Evolutionary conservation across 2,797 vertebrate genomes (phyloP).

Genomic region (Harpagifer antarcticus): DNA sequence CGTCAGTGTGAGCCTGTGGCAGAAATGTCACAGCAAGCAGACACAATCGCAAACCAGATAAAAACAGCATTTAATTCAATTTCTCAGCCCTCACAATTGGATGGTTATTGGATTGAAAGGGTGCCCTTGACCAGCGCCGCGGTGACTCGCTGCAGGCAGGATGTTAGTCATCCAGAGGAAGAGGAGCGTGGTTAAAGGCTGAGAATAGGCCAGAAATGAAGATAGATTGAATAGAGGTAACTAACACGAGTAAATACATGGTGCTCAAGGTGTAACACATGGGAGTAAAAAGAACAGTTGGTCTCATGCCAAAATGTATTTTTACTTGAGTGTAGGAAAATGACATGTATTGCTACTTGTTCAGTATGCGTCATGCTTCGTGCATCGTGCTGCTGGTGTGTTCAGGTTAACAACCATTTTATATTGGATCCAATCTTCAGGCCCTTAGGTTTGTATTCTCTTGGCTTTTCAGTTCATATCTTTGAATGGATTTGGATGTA

Average conservation of each 20-base stretch:
- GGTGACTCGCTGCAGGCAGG: conserved; percentile 30
- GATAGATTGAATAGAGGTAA: conserved; percentile 6
- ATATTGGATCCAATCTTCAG: not conserved
- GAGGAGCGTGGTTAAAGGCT: conserved; percentile 9
- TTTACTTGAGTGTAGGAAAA: not conserved
- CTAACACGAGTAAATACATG: conserved; percentile 1
- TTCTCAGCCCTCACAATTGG: conserved; percentile 28
- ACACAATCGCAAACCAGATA: conserved; percentile 45
- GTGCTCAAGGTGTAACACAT: conserved; percentile 7
- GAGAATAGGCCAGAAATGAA: conserved; percentile 6
- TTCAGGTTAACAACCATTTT: not conserved
- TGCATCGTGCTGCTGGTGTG: not conserved
- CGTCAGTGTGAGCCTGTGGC: conserved; percentile 46
- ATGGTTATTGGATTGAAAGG: conserved; percentile 64
- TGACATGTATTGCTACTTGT: not conserved
- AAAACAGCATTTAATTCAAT: conserved; percentile 59
- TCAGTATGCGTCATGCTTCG: too few species aligned
- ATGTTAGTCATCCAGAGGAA: conserved; percentile 36
- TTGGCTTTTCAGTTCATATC: too few species aligned
- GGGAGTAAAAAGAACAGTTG: not conserved
- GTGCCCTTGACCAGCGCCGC: conserved; percentile 54
- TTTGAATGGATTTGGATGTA: too few species aligned
- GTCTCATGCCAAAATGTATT: not conserved
- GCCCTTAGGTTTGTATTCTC: too few species aligned
- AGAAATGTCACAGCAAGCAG: conserved; percentile 38